Evolutionary conservation across 1,140 invertebrate species (phyloP).

Genomic region (Paracyclopina nana): DNA sequence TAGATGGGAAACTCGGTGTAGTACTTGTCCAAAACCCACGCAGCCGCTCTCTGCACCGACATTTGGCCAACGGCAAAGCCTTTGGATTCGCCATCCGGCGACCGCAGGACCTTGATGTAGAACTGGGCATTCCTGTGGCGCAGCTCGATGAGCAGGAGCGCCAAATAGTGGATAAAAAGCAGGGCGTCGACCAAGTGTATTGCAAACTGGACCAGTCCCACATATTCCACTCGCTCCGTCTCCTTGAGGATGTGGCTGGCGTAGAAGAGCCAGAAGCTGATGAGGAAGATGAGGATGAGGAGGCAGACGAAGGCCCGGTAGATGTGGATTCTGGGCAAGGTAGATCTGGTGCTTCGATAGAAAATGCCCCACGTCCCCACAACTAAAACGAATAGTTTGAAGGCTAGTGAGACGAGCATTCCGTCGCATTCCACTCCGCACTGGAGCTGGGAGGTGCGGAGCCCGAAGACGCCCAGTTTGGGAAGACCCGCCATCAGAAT

Average conservation of each 20-base stretch:
- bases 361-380: conserved; percentile 73
- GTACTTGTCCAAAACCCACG: conserved; percentile 81
- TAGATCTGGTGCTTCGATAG: conserved; percentile 43
- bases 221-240: conserved; percentile 22
- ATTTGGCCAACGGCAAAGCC: conserved; percentile 67
- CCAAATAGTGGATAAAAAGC: conserved; percentile 83
- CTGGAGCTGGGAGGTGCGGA: conserved; percentile 22
- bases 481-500: conserved; percentile 83
- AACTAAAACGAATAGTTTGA: conserved; percentile 72
- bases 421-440: conserved; percentile 76
- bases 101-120: conserved; percentile 72
- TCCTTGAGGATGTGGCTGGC: conserved; percentile 52
- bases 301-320: conserved; percentile 68
- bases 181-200: conserved; percentile 74
- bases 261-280: conserved; percentile 95
- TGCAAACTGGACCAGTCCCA: conserved; percentile 64
- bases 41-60: conserved; percentile 81
- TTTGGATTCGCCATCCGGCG: conserved; percentile 60
- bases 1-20: conserved; percentile 90
- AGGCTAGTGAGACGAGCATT: conserved; percentile 66
- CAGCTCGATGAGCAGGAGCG: conserved; percentile 75
- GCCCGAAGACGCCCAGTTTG: conserved; percentile 40
- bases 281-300: conserved; percentile 73
- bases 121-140: conserved; percentile 70
- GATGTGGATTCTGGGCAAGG: conserved; percentile 80